These are phyloP conservation scores for Aphrophora alni DNA, from an alignment of 2,888 invertebrate genomes.

Conservation along the genomic window DNA sequence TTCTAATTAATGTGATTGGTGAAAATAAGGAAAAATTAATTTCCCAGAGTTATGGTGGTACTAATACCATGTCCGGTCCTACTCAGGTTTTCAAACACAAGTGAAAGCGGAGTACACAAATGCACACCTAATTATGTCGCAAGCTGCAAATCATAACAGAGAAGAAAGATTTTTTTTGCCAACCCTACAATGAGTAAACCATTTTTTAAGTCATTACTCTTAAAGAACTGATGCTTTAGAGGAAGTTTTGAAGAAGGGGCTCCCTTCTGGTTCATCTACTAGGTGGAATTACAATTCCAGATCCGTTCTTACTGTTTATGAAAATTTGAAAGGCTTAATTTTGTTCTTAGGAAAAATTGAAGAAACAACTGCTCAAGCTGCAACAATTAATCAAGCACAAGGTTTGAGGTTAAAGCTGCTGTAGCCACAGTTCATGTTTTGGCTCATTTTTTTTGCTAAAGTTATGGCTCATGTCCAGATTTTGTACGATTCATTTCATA, in stretches of 20 bases:
- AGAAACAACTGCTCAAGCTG: constrained; percentile 27
- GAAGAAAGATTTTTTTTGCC: constrained; percentile 44
- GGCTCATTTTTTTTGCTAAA: constrained; percentile 49
- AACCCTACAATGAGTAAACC: constrained; percentile 35
- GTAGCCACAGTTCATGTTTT: constrained; percentile 46
- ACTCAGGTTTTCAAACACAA: constrained; percentile 29
- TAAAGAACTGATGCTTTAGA: constrained; percentile 45
- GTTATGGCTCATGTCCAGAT: constrained; percentile 51
- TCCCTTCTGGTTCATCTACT: constrained; percentile 37
- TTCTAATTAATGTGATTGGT: constrained; percentile 41
- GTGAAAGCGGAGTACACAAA: constrained; percentile 28
- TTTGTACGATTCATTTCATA: constrained; percentile 46
- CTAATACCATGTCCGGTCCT: constrained; percentile 24
- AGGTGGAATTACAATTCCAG: constrained; percentile 46
- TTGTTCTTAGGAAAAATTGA: constrained; percentile 47
- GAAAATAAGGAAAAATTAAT: constrained; percentile 44
- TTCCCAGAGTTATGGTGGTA: constrained; percentile 44
- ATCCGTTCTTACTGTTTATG: constrained; percentile 44
- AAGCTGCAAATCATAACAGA: constrained; percentile 36
- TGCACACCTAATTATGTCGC: constrained; percentile 42
- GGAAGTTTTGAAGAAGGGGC: constrained; percentile 41
- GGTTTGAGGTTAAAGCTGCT: constrained; percentile 17
- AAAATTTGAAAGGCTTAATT: constrained; percentile 44
- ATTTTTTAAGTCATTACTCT: constrained; percentile 47
- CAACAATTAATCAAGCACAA: constrained; percentile 18